phyloP scores from a whole-genome alignment of 2,888 invertebrate genomes.

The Aromia moschata region DNA sequence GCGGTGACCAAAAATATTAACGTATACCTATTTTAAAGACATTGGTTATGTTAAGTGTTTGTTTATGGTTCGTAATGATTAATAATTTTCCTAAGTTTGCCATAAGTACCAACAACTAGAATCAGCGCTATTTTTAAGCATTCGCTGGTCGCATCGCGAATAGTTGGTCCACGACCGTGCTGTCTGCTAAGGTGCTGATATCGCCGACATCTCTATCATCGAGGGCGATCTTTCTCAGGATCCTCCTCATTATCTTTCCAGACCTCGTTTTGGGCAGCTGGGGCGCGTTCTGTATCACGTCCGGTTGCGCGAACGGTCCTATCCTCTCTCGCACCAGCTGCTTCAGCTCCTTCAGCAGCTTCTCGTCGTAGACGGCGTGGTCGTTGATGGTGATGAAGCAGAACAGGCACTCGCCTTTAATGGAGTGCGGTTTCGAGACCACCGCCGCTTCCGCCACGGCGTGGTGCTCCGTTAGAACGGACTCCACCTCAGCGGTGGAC shows the following conservation, averaged over 20 bases:
- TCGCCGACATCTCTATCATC: conserved; percentile 93
- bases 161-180: conserved; percentile 82
- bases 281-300: conserved; percentile 92
- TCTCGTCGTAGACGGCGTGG: conserved; percentile 74
- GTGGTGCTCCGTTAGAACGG: conserved; percentile 80
- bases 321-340: conserved; percentile 87
- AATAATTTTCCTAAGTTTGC: conserved; percentile 14
- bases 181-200: conserved; percentile 92
- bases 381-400: conserved; percentile 95
- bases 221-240: conserved; percentile 91
- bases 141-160: conserved; percentile 74
- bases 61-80: neutral
- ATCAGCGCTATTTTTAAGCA: conserved; percentile 42
- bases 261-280: conserved; percentile 96
- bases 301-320: conserved; percentile 96
- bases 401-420: conserved; percentile 97
- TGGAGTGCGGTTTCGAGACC: conserved; percentile 90
- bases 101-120: conserved; percentile 12
- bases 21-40: too few species aligned
- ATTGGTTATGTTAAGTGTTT: too few species aligned
- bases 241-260: conserved; percentile 97
- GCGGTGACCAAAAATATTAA: too few species aligned
- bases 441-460: conserved; percentile 95
- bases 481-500: conserved; percentile 95
- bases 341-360: conserved; percentile 77